Evolutionary conservation across 2,113 vertebrate genomes (phyloP), one percentile per base, ranked within the genome.

Genomic region (Toxotes chatareus): DNA sequence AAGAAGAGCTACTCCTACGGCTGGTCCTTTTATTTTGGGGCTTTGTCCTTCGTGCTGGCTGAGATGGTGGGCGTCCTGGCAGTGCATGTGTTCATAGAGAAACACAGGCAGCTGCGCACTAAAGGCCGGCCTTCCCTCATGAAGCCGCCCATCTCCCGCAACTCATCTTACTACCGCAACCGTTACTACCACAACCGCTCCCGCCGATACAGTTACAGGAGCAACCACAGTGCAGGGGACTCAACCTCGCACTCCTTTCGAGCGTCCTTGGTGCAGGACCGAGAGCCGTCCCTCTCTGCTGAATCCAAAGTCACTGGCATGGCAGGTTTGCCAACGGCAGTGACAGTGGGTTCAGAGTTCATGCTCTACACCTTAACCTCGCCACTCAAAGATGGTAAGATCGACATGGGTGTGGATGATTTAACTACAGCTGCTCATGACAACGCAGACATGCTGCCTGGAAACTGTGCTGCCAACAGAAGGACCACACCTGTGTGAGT

Each of bases 1-100:
- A 99, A 99, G 93, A 99, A 99, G 88, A 99, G 98, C 92, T 99
- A 99, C 94, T 97, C 98, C 10, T 99, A 99, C 0, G 98, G 98
- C 89, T 99, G 98, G 98, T 99, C 98, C 73, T 99, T 99, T 90
- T 99, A 99, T 83, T 99, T 99, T 0, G 98, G 98, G 1, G 98
- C 98, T 1, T 94, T 99, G 78, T 99, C 98, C 19, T 99, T 99
- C 91, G 97, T 99, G 90, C 96, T 99, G 49, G 97, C 98, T 0
- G 98, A 99, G 94, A 98, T 98, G 84, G 98, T 99, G 68, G 98
- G 98, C 0, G 98, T 99, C 57, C 94, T 99, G 1, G 97, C 98
- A 0, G 98, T 99, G 84, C 98, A 99, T 89, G 97, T 99, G 88
- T 99, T 99, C 84, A 99, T 99, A 7, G 98, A 99, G 85, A 97